Percentiles rank a stretch among this genome's conserved stretches.
These are phyloP conservation scores for Nymphalis c-album DNA, from an alignment of 2,888 invertebrate species.

Conservation along the genomic window DNA sequence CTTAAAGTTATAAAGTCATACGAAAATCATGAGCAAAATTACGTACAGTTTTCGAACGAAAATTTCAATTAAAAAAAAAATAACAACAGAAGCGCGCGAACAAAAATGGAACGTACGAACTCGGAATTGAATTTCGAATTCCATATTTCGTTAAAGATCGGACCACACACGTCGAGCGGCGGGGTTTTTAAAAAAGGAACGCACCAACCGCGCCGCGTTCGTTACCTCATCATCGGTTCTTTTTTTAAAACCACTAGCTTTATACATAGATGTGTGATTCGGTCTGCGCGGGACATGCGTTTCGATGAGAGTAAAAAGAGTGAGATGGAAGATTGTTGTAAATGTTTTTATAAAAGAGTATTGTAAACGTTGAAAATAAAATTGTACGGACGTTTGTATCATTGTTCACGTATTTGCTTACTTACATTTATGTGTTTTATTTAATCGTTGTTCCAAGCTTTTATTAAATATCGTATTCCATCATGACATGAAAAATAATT, in stretches of 20 bases:
- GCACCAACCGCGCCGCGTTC: conserved; percentile 77
- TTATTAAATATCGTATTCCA: too few relatives aligned
- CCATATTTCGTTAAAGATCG: conserved; percentile 35
- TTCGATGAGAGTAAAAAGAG: conserved; percentile 5
- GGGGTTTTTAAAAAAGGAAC: conserved; percentile 77
- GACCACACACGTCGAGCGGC: conserved; percentile 77
- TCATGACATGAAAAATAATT: too few relatives aligned
- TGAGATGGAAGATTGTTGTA: conserved; percentile 5
- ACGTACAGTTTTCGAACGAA: conserved; percentile 55
- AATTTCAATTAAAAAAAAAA: conserved; percentile 57
- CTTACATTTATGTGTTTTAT: background rate
- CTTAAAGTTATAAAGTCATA: conserved; percentile 7
- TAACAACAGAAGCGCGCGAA: conserved; percentile 29
- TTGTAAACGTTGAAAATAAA: conserved; percentile 8
- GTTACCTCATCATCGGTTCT: conserved; percentile 78
- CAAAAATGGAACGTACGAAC: conserved; percentile 25
- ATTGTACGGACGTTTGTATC: background rate
- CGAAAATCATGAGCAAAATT: conserved; percentile 23
- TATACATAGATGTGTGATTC: conserved; percentile 61
- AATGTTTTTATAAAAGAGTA: background rate
- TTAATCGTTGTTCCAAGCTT: background rate
- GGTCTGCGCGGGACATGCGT: conserved; percentile 16
- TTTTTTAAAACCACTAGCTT: conserved; percentile 67
- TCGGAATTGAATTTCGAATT: conserved; percentile 29
- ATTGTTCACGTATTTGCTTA: background rate